phyloP scores from a whole-genome alignment of 2,888 invertebrate species.

The Abrostola triplasia region DNA sequence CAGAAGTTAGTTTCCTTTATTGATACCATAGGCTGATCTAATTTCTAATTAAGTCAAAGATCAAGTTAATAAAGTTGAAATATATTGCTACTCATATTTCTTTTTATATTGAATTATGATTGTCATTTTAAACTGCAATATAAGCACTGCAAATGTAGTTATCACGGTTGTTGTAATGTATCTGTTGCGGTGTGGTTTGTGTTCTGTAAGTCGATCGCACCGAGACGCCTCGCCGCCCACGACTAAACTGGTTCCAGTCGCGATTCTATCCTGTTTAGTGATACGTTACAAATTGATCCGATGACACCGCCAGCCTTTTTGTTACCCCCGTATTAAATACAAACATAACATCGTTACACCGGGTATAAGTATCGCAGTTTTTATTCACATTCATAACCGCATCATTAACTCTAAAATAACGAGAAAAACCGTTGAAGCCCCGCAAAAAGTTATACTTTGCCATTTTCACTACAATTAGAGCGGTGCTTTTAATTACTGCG shows the following conservation, averaged over 20 bases:
- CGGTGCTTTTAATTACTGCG: conserved; percentile 34
- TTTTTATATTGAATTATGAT: conserved; percentile 31
- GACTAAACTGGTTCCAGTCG: conserved; percentile 68
- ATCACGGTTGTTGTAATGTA: conserved; percentile 61
- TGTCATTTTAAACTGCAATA: conserved; percentile 14
- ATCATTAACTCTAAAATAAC: conserved; percentile 38
- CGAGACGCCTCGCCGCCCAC: conserved; percentile 73
- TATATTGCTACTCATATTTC: neutral
- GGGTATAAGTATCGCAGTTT: conserved; percentile 25
- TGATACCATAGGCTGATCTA: too few species aligned
- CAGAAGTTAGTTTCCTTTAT: too few species aligned
- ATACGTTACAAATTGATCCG: conserved; percentile 77
- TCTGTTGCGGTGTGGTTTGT: conserved; percentile 72
- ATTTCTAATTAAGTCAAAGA: too few species aligned
- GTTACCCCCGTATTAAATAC: conserved; percentile 50
- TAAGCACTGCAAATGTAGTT: conserved; percentile 16
- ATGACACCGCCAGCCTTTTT: conserved; percentile 68
- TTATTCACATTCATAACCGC: conserved; percentile 24
- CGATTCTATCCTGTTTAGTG: conserved; percentile 71
- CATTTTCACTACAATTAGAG: conserved; percentile 37
- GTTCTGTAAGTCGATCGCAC: conserved; percentile 69
- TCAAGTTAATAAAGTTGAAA: too few species aligned
- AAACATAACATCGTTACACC: conserved; percentile 24
- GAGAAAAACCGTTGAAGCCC: conserved; percentile 26
- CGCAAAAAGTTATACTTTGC: conserved; percentile 22